phyloP scores from a whole-genome alignment of 2,113 vertebrate species.

The Oreochromis niloticus region DNA sequence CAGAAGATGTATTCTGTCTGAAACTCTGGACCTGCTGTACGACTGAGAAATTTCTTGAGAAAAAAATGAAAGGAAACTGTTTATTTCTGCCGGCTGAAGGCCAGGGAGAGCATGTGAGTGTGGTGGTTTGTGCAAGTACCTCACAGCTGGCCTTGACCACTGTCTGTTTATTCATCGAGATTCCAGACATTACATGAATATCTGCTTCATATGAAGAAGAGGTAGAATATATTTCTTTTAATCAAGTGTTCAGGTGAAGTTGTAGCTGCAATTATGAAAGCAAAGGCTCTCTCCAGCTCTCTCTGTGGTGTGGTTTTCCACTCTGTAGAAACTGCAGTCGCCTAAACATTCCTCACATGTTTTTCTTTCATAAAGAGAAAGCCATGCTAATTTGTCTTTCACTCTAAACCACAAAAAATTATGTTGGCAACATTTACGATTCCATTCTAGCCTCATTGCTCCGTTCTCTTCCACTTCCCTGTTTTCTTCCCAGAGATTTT shows the following conservation, averaged over 20 bases:
- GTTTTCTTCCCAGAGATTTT: neutral
- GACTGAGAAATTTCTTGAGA: neutral
- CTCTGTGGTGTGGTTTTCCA: constrained; percentile 25
- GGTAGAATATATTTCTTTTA: neutral
- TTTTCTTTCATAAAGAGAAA: constrained; percentile 34
- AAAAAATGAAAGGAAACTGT: constrained; percentile 10
- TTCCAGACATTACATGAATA: constrained; percentile 18
- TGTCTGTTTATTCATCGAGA: constrained; percentile 8
- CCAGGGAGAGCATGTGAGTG: neutral
- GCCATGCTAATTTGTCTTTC: constrained; percentile 32
- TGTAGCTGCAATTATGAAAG: neutral
- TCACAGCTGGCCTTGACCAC: neutral
- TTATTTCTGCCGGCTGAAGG: constrained; percentile 32
- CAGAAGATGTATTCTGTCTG: neutral
- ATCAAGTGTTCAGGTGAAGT: constrained; percentile 20
- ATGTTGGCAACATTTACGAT: neutral
- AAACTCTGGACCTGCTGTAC: constrained; percentile 17
- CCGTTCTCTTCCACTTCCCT: neutral
- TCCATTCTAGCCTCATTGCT: neutral
- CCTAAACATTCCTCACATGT: constrained; percentile 46
- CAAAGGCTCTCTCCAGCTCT: neutral
- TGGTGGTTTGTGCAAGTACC: neutral
- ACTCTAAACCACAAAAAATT: neutral
- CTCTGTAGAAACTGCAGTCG: constrained; percentile 15
- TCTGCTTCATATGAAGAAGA: neutral